A percentile compares a stretch with the other conserved stretches of the same genome.
Evolutionary conservation across 1,140 invertebrate genomes (phyloP).

Genomic region (Euura lappo): DNA sequence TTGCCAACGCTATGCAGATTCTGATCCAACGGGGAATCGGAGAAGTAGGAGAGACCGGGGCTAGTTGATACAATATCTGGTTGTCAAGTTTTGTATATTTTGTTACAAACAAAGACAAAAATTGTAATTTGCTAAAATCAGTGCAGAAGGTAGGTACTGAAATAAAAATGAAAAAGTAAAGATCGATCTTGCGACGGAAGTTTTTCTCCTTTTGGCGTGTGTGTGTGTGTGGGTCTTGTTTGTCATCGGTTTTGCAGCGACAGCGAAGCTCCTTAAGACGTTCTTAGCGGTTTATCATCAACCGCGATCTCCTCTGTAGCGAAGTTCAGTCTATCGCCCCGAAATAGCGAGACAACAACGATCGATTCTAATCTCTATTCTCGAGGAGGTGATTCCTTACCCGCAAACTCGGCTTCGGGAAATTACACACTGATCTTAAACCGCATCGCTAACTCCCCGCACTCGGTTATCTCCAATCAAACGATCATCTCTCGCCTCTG

Average conservation of each 20-base stretch:
- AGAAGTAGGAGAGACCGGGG: too few species aligned
- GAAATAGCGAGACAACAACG: neutral
- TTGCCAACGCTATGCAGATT: too few species aligned
- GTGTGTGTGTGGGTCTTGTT: neutral
- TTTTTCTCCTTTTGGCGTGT: too few species aligned
- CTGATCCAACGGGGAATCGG: too few species aligned
- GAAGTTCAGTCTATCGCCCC: neutral
- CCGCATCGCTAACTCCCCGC: neutral
- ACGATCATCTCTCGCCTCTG: too few species aligned
- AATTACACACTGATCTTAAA: neutral
- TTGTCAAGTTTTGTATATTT: too few species aligned
- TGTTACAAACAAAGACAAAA: neutral
- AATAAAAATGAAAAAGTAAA: too few species aligned
- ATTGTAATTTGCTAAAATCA: neutral
- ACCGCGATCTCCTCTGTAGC: neutral
- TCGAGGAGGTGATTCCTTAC: too few species aligned
- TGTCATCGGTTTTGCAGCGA: neutral
- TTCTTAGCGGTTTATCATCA: neutral
- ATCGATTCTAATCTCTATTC: slow-evolving; percentile 1
- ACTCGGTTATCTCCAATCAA: too few species aligned
- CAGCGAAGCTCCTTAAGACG: neutral
- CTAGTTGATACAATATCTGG: too few species aligned
- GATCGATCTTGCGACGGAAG: too few species aligned
- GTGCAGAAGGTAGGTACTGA: too few species aligned
- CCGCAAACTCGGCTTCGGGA: neutral